A percentile compares a stretch with the other conserved stretches of the same genome.
These are phyloP conservation scores for Amblyjoppa proteus DNA, from an alignment of 2,888 invertebrate species.

Conservation along the genomic window DNA sequence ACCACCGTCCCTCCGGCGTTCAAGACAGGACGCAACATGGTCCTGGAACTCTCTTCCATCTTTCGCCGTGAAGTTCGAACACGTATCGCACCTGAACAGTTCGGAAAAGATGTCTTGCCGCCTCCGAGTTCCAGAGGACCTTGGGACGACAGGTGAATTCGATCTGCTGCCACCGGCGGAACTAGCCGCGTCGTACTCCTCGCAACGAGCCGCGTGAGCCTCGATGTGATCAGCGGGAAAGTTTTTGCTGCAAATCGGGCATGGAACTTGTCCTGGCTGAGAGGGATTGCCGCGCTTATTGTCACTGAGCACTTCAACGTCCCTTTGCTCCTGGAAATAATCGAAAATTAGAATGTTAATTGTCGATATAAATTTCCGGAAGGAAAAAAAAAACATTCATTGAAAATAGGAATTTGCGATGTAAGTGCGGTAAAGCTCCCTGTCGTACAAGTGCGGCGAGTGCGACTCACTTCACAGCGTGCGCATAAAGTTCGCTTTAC, in stretches of 20 bases:
- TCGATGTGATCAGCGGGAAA: slow-evolving; percentile 75
- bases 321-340: neutral
- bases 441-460: too few species aligned
- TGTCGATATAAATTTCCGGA: neutral
- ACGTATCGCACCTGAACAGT: slow-evolving; percentile 72
- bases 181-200: slow-evolving; percentile 70
- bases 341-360: neutral
- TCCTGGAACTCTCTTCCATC: slow-evolving; percentile 72
- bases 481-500: too few species aligned
- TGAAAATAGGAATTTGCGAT: neutral
- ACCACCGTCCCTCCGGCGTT: slow-evolving; percentile 47
- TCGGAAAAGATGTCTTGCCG: neutral
- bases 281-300: slow-evolving; percentile 45
- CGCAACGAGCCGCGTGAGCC: slow-evolving; percentile 77
- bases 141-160: slow-evolving; percentile 26
- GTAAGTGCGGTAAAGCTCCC: neutral
- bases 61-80: slow-evolving; percentile 71
- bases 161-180: slow-evolving; percentile 52
- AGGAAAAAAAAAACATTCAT: neutral
- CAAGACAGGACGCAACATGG: slow-evolving; percentile 73
- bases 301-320: slow-evolving; percentile 25
- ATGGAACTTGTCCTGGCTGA: slow-evolving; percentile 50
- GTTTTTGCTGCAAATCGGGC: slow-evolving; percentile 78
- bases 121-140: slow-evolving; percentile 1
- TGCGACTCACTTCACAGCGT: too few species aligned